These are phyloP conservation scores for Nasonia vitripennis DNA, from an alignment of 1,140 invertebrate species.

Conservation along the genomic window DNA sequence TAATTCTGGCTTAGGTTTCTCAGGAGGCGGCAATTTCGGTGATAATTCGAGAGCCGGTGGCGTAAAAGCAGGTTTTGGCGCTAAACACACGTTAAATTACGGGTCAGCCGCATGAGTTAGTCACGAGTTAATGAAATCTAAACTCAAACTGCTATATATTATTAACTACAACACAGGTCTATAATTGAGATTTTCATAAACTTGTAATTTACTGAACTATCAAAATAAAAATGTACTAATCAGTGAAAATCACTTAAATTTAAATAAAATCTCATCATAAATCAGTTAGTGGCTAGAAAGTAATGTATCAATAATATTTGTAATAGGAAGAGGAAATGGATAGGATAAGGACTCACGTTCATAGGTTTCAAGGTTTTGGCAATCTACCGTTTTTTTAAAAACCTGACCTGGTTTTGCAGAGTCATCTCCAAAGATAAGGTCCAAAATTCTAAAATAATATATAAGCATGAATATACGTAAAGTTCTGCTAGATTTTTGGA, in stretches of 20 bases:
- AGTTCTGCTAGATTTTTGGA: neutral
- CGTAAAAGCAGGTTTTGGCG: constrained; percentile 69
- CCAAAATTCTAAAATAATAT: constrained; percentile 59
- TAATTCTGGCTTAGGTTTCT: constrained; percentile 66
- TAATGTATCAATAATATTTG: neutral
- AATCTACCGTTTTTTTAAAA: constrained; percentile 55
- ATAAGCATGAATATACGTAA: constrained; percentile 53
- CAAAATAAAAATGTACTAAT: neutral
- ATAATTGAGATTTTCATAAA: neutral
- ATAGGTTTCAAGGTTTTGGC: constrained; percentile 62
- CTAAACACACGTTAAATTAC: constrained; percentile 61
- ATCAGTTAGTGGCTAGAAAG: neutral
- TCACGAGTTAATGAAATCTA: constrained; percentile 13
- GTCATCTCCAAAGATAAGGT: constrained; percentile 54
- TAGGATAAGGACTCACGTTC: constrained; percentile 62
- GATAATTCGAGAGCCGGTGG: constrained; percentile 56
- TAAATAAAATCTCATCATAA: constrained; percentile 3
- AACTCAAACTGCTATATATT: neutral
- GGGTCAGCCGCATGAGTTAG: constrained; percentile 54
- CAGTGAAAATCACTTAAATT: neutral
- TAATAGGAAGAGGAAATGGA: constrained; percentile 39
- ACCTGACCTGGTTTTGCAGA: constrained; percentile 62
- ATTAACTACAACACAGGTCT: neutral
- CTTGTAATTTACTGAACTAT: neutral
- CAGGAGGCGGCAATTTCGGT: constrained; percentile 61